phyloP scores from a whole-genome alignment of 2,888 invertebrate genomes.

The Sycophila texana region DNA sequence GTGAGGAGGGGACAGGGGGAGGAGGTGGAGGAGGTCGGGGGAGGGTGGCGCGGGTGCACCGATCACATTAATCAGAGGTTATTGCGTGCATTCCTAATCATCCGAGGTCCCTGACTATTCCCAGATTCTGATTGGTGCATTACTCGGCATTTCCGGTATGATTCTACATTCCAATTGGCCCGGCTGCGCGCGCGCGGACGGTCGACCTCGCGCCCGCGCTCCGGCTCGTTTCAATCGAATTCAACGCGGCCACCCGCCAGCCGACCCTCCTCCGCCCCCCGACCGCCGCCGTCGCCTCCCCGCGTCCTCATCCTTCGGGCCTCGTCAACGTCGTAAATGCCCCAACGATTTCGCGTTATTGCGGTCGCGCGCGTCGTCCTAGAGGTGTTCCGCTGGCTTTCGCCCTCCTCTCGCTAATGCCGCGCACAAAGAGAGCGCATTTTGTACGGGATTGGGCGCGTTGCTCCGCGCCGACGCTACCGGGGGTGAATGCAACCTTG shows the following conservation, averaged over 20 bases:
- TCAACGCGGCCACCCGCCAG: conserved; percentile 35
- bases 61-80: conserved; percentile 76
- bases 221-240: conserved; percentile 59
- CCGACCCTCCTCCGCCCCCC: conserved; percentile 42
- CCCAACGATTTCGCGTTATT: conserved; percentile 26
- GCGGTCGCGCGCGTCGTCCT: conserved; percentile 1
- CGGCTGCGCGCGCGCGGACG: conserved; percentile 42
- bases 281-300: neutral
- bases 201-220: conserved; percentile 10
- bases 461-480: too few relatives aligned
- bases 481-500: too few relatives aligned
- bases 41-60: conserved; percentile 65
- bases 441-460: too few relatives aligned
- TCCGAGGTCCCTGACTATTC: conserved; percentile 74
- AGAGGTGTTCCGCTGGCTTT: conserved; percentile 4
- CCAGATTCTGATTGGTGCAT: conserved; percentile 76
- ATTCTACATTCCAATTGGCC: conserved; percentile 75
- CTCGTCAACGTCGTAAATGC: conserved; percentile 37
- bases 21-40: conserved; percentile 50
- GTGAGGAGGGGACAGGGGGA: conserved; percentile 36
- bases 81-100: conserved; percentile 76
- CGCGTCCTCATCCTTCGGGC: neutral
- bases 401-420: too few relatives aligned
- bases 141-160: conserved; percentile 76
- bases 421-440: too few relatives aligned